These are phyloP conservation scores for Calidris pugnax DNA, from an alignment of 2,113 vertebrate genomes.

Conservation along the genomic window DNA sequence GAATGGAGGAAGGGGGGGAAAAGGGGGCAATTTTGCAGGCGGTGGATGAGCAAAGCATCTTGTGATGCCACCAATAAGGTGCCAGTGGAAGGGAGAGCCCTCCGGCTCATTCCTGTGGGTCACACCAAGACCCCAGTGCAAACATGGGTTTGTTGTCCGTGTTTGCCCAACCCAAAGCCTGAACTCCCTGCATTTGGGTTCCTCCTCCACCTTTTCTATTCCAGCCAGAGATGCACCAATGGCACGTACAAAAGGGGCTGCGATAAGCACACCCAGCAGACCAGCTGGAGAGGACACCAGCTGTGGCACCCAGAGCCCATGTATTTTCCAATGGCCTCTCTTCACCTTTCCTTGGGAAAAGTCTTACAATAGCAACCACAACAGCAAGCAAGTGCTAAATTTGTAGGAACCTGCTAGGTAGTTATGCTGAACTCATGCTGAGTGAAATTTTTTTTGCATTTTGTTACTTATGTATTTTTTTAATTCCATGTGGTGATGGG, in stretches of 20 bases:
- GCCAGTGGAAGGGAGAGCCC: background rate
- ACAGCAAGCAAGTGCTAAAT: background rate
- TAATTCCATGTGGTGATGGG: background rate
- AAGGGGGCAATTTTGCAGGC: background rate
- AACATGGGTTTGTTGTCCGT: background rate
- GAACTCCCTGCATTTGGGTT: background rate
- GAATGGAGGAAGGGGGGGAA: background rate
- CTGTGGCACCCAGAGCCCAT: background rate
- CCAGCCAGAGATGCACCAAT: conserved; percentile 48
- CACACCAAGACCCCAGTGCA: background rate
- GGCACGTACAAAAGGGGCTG: conserved; percentile 55
- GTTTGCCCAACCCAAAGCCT: background rate
- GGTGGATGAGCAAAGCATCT: background rate
- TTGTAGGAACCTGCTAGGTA: background rate
- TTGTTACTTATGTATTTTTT: background rate
- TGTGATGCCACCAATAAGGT: background rate
- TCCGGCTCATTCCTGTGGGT: background rate
- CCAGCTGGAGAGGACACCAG: background rate
- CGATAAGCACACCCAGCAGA: background rate
- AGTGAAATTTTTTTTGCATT: background rate
- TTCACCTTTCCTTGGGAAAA: background rate
- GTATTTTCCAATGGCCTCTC: background rate
- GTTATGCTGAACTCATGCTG: background rate
- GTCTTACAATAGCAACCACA: background rate
- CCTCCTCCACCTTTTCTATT: background rate